phyloP scores from a whole-genome alignment of 1,140 invertebrate genomes.

The Anastrepha ludens region DNA sequence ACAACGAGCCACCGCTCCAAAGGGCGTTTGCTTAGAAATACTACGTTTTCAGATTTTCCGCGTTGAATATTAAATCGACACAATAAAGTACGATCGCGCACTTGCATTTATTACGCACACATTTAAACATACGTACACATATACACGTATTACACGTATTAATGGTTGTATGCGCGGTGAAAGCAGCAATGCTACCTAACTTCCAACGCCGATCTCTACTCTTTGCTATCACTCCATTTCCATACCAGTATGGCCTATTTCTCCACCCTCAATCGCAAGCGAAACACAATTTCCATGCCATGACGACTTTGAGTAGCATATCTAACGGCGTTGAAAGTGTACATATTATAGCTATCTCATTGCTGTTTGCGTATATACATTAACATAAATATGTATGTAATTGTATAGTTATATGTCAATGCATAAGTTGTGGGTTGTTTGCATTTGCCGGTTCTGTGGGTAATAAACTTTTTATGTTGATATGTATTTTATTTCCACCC shows the following conservation, averaged over 20 bases:
- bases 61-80: neutral
- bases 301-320: neutral
- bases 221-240: neutral
- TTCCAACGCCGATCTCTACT: neutral
- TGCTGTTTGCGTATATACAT: neutral
- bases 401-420: neutral
- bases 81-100: neutral
- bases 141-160: neutral
- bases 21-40: neutral
- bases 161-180: neutral
- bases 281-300: neutral
- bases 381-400: neutral
- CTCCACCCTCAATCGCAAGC: neutral
- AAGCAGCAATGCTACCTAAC: neutral
- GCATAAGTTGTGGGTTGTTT: neutral
- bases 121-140: neutral
- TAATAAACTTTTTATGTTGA: slow-evolving; percentile 11
- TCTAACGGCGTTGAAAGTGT: neutral
- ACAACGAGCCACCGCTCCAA: neutral
- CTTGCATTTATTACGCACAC: neutral
- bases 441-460: neutral
- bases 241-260: neutral
- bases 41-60: neutral
- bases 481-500: neutral
- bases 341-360: slow-evolving; percentile 15